phyloP scores from a whole-genome alignment of 2,797 vertebrate species.

The Chelonia mydas region DNA sequence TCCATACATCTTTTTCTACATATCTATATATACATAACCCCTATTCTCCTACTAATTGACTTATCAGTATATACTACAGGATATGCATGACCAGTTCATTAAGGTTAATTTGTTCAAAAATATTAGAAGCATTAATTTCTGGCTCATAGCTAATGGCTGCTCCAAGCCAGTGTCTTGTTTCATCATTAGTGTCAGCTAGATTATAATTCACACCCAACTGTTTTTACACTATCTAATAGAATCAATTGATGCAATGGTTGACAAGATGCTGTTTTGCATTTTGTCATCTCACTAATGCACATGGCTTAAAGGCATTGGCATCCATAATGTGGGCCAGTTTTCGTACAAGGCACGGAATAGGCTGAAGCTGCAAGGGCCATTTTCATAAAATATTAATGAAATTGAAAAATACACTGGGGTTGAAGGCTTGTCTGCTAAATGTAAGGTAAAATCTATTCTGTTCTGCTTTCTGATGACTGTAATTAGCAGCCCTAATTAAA shows the following conservation, averaged over 20 bases:
- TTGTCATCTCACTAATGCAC: conserved; percentile 96
- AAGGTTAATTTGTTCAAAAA: conserved; percentile 92
- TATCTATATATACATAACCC: conserved; percentile 61
- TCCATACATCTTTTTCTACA: conserved; percentile 2
- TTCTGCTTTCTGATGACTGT: conserved; percentile 99
- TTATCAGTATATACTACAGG: conserved; percentile 80
- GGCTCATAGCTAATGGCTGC: conserved; percentile 92
- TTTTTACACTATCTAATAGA: conserved; percentile 97
- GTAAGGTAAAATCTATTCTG: conserved; percentile 98
- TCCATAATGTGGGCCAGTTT: conserved; percentile 97
- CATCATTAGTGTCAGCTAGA: conserved; percentile 99
- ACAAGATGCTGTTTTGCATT: conserved; percentile 91
- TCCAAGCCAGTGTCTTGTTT: conserved; percentile 95
- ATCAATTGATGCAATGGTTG: conserved; percentile 96
- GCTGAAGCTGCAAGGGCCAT: conserved; percentile 99
- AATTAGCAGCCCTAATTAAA: conserved; percentile 99
- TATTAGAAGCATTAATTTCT: conserved; percentile 99
- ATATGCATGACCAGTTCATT: conserved; percentile 87
- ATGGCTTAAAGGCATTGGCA: conserved; percentile 94
- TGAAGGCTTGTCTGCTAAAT: conserved; percentile 92
- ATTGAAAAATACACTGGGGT: conserved; percentile 98
- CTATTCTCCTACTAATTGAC: conserved; percentile 74
- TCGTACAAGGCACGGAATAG: conserved; percentile 93
- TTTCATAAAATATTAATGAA: conserved; percentile 99
- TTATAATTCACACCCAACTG: conserved; percentile 99